phyloP scores from a whole-genome alignment of 2,888 invertebrate species.

The Megamerina dolium region DNA sequence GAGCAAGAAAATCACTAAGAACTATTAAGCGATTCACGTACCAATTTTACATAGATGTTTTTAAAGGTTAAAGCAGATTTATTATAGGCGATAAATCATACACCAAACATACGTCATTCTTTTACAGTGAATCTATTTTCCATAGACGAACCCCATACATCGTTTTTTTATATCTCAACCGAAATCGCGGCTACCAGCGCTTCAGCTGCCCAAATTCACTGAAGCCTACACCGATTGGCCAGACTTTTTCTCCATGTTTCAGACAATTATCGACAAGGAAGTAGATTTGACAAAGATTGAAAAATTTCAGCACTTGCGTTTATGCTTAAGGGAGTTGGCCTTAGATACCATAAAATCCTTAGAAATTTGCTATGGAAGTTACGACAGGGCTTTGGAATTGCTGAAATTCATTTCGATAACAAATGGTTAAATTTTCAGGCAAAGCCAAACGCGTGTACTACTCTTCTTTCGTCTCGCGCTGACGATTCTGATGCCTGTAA shows the following conservation, averaged over 20 bases:
- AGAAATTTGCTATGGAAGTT: constrained; percentile 1
- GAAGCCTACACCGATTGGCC: constrained; percentile 18
- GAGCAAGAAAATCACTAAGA: no score
- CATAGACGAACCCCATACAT: background rate
- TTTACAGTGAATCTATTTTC: background rate
- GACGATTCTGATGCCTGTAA: no score
- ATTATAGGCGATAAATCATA: background rate
- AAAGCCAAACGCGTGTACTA: no score
- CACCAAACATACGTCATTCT: background rate
- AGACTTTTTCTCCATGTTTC: constrained; percentile 19
- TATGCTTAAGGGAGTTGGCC: constrained; percentile 9
- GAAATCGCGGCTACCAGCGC: constrained; percentile 12
- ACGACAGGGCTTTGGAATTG: constrained; percentile 14
- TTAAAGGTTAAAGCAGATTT: background rate
- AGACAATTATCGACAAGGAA: constrained; percentile 11
- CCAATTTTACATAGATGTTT: background rate
- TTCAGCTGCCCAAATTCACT: constrained; percentile 12
- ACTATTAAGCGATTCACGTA: no score
- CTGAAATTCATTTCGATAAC: no score
- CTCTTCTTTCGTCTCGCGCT: no score
- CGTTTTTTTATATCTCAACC: background rate
- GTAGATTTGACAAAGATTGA: constrained; percentile 14
- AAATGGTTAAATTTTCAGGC: no score
- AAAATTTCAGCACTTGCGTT: constrained; percentile 17
- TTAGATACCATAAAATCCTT: constrained; percentile 16